Base-by-base conservation (phyloP, 1,140 invertebrate genomes). In the Tetragonula clypearis region DNA sequence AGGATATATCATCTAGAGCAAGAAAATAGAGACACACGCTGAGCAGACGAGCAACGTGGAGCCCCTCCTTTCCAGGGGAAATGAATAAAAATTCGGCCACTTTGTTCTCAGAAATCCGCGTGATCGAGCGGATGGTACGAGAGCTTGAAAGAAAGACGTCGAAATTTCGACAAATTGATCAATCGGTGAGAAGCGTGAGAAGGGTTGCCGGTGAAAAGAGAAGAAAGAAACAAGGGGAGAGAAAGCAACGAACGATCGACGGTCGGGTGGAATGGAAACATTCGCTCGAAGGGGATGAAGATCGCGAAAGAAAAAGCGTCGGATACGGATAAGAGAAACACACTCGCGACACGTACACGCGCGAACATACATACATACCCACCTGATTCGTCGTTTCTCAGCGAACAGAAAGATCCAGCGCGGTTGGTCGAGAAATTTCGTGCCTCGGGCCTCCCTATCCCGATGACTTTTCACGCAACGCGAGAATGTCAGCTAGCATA, bases 391-490 rank as follows among this genome's bases (percentile, higher is more conserved):
- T 74, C 21, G 60, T 55, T 11, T 19, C 41, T 41, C 74, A 55
- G n/a, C 58, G 17, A 21, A 30, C 1, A 30, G 41, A 41, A 41
- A 79, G 79, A 12, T 68, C 21, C 72, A 26, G 19, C 41, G 19
- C 41, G 41, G 78, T n/a, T 23, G 23, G 2, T 60, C 23, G 74
- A 69, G 81, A 35, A 35, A 35, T 35, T 76, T 55, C 41, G 41
- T 74, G 17, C 12, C 62, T 66, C 35, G 53, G 15, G 41, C 8
- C 41, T 26, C 15, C 21, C 72, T 77, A 80, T 55, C 23, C 30
- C 77, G 26, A 17, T 19, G 79, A 88, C 84, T 88, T 86, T 85
- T 86, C 72, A 84, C 88, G 88, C 84, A 88, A 88, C 79, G 80
- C 76, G 77, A 84, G 66, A 88, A 88, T 69, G 80, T 73, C 87